Conservation (phyloP, 2,113 vertebrate species). For the human region DNA sequence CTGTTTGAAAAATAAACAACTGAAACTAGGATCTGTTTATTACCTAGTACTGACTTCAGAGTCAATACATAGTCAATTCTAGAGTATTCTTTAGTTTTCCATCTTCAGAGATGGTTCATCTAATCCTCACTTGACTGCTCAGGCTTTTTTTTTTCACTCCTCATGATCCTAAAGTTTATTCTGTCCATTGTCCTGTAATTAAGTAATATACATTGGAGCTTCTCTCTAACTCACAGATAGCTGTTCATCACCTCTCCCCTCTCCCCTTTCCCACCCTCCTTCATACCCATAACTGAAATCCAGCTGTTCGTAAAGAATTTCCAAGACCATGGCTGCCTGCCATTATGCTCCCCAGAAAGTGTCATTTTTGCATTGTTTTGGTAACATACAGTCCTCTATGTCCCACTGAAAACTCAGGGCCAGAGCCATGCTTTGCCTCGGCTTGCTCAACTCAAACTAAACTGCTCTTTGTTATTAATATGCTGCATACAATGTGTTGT, state of each 20-base stretch:
- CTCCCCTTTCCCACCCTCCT: neutral
- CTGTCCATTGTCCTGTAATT: neutral
- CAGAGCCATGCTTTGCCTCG: neutral
- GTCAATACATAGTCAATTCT: neutral
- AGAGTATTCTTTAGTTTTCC: neutral
- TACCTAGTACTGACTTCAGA: neutral
- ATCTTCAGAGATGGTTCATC: neutral
- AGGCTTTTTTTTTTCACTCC: neutral
- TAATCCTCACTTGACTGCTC: neutral
- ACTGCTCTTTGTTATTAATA: conserved; percentile 24
- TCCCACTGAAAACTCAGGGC: neutral
- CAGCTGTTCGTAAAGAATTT: neutral
- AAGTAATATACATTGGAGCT: neutral
- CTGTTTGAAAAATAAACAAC: neutral
- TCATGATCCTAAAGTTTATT: neutral
- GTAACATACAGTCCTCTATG: neutral
- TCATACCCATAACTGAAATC: neutral
- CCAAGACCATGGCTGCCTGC: neutral
- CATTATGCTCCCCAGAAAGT: conserved; percentile 36
- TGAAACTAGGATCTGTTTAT: neutral
- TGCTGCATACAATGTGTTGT: neutral
- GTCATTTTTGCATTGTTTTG: conserved; percentile 43
- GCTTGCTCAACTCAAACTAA: neutral
- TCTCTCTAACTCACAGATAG: neutral
- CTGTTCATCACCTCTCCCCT: neutral